Evolutionary conservation across 2,113 vertebrate genomes (phyloP).

Genomic region (Cardinalis cardinalis): DNA sequence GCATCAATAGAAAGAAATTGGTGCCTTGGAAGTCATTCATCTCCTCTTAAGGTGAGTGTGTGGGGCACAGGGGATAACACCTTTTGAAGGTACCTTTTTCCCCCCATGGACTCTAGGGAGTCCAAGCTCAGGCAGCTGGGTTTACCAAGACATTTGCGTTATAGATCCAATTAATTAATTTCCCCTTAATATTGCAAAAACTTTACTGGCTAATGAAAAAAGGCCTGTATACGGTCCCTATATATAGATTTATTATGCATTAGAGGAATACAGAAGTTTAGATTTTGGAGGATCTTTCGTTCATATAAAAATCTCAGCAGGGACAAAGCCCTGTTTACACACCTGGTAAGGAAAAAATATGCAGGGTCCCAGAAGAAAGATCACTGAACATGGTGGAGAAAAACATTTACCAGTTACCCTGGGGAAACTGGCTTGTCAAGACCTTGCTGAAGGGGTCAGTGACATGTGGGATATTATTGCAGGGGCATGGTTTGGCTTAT

Average conservation of each 20-base stretch:
- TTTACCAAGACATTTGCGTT: neutral
- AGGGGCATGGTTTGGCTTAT: neutral
- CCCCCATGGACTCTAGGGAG: neutral
- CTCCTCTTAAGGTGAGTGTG: neutral
- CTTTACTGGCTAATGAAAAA: neutral
- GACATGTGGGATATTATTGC: neutral
- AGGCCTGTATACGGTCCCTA: neutral
- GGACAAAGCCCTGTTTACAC: neutral
- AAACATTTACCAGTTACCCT: neutral
- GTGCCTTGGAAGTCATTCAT: neutral
- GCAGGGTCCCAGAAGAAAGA: neutral
- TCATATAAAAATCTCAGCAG: neutral
- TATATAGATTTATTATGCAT: neutral
- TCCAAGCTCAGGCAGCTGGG: neutral
- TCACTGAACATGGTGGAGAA: neutral
- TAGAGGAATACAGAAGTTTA: neutral
- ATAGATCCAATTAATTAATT: neutral
- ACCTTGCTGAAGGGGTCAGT: neutral
- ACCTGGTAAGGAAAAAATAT: fast-evolving
- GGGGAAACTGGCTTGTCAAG: neutral
- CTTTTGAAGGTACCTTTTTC: neutral
- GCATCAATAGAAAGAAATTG: neutral
- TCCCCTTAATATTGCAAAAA: neutral
- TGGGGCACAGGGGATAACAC: neutral
- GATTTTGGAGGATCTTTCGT: neutral